Base-by-base conservation (phyloP, 2,888 invertebrate genomes). In the Acronicta aceris region DNA sequence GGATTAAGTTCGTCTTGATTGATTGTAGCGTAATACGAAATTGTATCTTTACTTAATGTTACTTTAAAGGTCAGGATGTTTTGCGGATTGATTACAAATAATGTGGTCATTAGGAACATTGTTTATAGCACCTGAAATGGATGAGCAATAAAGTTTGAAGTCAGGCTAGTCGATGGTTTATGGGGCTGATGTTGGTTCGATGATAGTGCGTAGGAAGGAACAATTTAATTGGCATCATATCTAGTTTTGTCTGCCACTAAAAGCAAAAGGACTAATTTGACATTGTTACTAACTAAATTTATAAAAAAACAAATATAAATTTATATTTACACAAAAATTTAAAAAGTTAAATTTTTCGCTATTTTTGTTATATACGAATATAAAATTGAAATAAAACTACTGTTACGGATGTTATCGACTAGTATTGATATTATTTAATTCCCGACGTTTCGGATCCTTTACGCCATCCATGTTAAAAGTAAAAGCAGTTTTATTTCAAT, bases 1-100 rank as follows among this genome's bases (percentile, higher is more conserved):
- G 71, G 67, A 78, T 82, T 79, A 74, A 65, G 69, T 56, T 67
- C 59, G 36, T 66, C 62, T 73, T 82, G 81, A 82, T 81, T 82
- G 79, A 82, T 82, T 71, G 59, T 62, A 59, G 33, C 49, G 55
- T 78, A 74, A 75, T 69, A 59, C 36, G 56, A 78, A 78, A 65
- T 65, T 78, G 60, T 78, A 65, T 65, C 76, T 71, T 78, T 54
- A 75, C 52, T 68, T 69, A 67, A 79, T 75, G 56, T 55, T 58
- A 48, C 52, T 47, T 42, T 49, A 79, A 75, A 78, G 78, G 78
- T 73, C 65, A 66, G 43, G 17, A 66, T 76, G 66, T 67, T 76
- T 67, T 76, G 70, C 55, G 48, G 63, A 76, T 76, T 70, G 67
- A 79, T 79, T 70, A 73, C 77, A 76, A 76, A 61, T 78, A 70